Evolutionary conservation across 2,888 invertebrate species (phyloP), one percentile per base, ranked within the genome.

Genomic region (Aricia artaxerxes): DNA sequence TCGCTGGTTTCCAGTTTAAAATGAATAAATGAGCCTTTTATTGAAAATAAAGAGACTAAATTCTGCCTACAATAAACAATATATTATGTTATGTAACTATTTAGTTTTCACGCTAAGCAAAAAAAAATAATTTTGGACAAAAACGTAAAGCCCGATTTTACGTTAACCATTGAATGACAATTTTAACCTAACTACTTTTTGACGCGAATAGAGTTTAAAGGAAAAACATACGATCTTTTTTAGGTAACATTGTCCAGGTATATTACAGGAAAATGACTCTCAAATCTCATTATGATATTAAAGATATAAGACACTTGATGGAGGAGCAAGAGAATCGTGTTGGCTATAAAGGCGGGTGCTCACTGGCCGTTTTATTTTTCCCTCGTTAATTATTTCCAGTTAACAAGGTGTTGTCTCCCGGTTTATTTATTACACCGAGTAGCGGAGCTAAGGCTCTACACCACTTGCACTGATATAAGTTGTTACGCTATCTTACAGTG

Each of bases 351-450:
- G 49, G 69, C 38, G 31, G 64, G 69, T 69, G 78, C 81, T 84
- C 85, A 87, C 84, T 83, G 84, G 80, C 82, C 81, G 88, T 85
- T 87, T 89, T 92, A 91, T 92, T 92, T 92, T 92, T 91, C 91
- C 87, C 84, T 88, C 89, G 92, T 92, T 94, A 93, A 94, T 94
- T 94, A 94, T 92, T 92, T 90, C 88, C 89, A 90, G 92, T 91
- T 94, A 94, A 94, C 94, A 94, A 94, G 94, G 94, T 94, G 94
- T 94, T 92, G 92, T 92, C 92, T 92, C 92, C 60, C 90, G 83
- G 81, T 82, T 92, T 91, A 94, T 94, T 94, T 94, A 94, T 93
- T 91, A 87, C 92, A 89, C 86, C 88, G 88, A 87, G 89, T 88
- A 87, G 88, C 88, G 86, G 85, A 86, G 84, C 80, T 75, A 78